A percentile compares a stretch with the other conserved stretches of the same genome.
Evolutionary conservation across 2,888 invertebrate genomes (phyloP).

Genomic region (Napeogenes inachia): DNA sequence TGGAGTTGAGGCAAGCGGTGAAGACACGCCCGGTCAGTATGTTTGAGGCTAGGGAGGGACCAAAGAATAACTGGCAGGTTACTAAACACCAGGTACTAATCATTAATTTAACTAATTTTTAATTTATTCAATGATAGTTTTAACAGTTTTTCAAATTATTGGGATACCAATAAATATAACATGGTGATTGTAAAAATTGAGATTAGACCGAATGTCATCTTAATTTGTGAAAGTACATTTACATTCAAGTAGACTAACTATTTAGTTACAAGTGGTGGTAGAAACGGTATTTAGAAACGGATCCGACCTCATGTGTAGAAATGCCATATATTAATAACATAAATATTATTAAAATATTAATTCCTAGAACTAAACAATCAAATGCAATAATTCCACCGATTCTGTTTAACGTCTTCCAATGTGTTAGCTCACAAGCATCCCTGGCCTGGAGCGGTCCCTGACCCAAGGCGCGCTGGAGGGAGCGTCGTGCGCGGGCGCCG

Average conservation of each 20-base stretch:
- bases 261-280: slow-evolving; percentile 19
- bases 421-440: slow-evolving; percentile 57
- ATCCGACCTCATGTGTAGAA: neutral
- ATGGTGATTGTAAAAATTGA: neutral
- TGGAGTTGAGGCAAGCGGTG: slow-evolving; percentile 63
- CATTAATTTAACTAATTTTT: slow-evolving; percentile 53
- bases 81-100: slow-evolving; percentile 78
- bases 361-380: neutral
- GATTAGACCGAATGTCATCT: neutral
- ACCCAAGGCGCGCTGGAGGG: slow-evolving; percentile 48
- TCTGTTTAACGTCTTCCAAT: no score
- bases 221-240: neutral
- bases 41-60: slow-evolving; percentile 89
- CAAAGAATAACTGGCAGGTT: slow-evolving; percentile 78
- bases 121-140: neutral
- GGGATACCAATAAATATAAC: neutral
- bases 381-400: no score
- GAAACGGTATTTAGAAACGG: slow-evolving; percentile 5
- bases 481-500: slow-evolving; percentile 42
- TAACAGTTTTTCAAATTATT: slow-evolving; percentile 2
- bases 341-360: neutral
- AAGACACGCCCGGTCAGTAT: slow-evolving; percentile 87
- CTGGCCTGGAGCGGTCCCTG: slow-evolving; percentile 64
- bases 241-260: slow-evolving; percentile 18
- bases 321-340: neutral